Evolutionary conservation across 2,888 invertebrate genomes (phyloP).

Genomic region (Chaetogeoica ovagalla): DNA sequence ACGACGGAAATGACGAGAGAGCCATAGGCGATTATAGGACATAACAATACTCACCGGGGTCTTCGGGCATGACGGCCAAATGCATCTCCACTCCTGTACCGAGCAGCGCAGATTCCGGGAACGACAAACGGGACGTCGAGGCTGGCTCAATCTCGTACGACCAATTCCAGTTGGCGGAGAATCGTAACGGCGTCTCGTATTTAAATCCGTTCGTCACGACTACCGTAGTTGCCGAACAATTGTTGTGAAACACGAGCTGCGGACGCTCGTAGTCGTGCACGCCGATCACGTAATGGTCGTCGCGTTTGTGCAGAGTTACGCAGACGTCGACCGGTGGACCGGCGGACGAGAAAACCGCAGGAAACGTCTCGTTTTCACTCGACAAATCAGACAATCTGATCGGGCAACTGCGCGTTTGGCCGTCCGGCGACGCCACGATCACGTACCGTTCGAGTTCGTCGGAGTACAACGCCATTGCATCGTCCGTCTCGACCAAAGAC

Average conservation of each 20-base stretch:
- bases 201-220: background rate
- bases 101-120: background rate
- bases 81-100: background rate
- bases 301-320: background rate
- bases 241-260: background rate
- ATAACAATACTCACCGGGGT: background rate
- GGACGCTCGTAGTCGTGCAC: background rate
- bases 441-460: background rate
- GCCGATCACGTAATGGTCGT: background rate
- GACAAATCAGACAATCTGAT: background rate
- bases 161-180: background rate
- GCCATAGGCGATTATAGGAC: too few species aligned
- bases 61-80: background rate
- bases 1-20: too few species aligned
- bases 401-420: background rate
- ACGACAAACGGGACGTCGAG: background rate
- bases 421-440: background rate
- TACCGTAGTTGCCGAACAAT: background rate
- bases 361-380: background rate
- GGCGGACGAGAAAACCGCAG: slow-evolving; percentile 1
- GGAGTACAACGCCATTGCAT: background rate
- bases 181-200: background rate
- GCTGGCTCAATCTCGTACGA: background rate
- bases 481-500: background rate
- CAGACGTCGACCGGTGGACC: background rate